Evolutionary conservation across 2,113 vertebrate species (phyloP), one percentile per base, ranked within the genome.

Genomic region (Pogonocichla stellata): DNA sequence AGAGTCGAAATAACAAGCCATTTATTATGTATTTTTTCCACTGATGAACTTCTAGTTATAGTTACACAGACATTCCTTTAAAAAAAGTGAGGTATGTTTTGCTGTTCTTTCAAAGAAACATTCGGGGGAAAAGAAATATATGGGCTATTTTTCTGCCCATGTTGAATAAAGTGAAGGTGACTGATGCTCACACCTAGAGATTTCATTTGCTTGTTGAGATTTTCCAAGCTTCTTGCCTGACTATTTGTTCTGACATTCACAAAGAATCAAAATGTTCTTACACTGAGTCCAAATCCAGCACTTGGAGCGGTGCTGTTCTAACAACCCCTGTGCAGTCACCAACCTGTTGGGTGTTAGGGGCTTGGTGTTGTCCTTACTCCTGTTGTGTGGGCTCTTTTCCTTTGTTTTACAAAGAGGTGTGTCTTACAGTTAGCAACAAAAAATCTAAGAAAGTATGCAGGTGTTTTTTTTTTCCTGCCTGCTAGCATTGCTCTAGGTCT

Each of bases 21-120:
- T 95, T 95, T 92, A 86, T 95, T 92, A 93, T 77, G 83, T 85
- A 69, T 85, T 95, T 91, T 95, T 92, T 90, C 54, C 66, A 88
- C 29, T 61, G 81, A 88, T 5, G 12, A 92, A 86, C 50, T 83
- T 92, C 70, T 72, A 86, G 81, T 71, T 88, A 81, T 26, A 15
- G 75, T 94, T 88, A 80, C 70, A 65, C 3, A 47, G 61, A 4
- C 74, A 70, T 86, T 92, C 81, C 50, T 95, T 93, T 64, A 67
- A 86, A 93, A 86, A 84, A 54, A 29, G 4, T 40, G 62, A 62
- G 20, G 12, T 14, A 14, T 42, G 16, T 60, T 86, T 85, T 86
- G 8, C 64, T 56, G 10, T 73, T 73, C 25, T 82, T 82, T 80
- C 4, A 2, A 65, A 79, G 40, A 48, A 90, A 5, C 45, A 50